A percentile compares a stretch with the other conserved stretches of the same genome.
Conservation (phyloP, 2,797 vertebrate species). For the Neoniphon sammara region DNA sequence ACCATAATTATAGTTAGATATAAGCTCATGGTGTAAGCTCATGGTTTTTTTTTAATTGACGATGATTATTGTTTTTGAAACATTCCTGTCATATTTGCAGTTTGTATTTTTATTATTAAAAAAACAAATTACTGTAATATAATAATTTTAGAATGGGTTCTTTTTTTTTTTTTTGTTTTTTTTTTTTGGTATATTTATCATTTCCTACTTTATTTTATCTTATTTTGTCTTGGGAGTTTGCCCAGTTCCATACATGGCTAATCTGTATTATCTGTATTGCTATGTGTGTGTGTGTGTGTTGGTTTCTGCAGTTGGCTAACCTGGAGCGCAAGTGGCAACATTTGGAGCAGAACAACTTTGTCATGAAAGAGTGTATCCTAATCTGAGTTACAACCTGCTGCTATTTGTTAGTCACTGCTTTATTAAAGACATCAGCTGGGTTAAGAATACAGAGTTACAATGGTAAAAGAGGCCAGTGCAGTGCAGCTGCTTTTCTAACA, state of each 20-base stretch:
- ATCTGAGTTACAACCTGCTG: neutral
- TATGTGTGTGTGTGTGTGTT: conserved; percentile 20
- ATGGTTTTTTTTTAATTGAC: too few species aligned
- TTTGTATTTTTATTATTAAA: too few species aligned
- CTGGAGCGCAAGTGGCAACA: conserved; percentile 98
- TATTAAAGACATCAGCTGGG: neutral
- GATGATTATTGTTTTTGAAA: too few species aligned
- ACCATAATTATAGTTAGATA: too few species aligned
- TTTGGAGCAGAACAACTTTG: conserved; percentile 97
- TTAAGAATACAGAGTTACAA: neutral
- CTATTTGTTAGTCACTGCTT: neutral
- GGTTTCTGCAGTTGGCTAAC: conserved; percentile 89
- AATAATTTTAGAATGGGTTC: too few species aligned
- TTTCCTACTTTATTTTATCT: neutral
- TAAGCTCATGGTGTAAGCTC: too few species aligned
- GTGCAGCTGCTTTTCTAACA: too few species aligned
- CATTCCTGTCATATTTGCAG: too few species aligned
- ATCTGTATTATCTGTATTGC: neutral
- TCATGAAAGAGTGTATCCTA: conserved; percentile 99
- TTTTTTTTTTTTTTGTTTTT: too few species aligned
- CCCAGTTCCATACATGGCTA: neutral
- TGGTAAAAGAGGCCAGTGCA: too few species aligned
- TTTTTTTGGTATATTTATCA: too few species aligned
- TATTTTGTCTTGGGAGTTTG: neutral
- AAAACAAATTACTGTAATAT: too few species aligned